phyloP scores from a whole-genome alignment of 2,888 invertebrate genomes.

The Aphidoletes aphidimyza region DNA sequence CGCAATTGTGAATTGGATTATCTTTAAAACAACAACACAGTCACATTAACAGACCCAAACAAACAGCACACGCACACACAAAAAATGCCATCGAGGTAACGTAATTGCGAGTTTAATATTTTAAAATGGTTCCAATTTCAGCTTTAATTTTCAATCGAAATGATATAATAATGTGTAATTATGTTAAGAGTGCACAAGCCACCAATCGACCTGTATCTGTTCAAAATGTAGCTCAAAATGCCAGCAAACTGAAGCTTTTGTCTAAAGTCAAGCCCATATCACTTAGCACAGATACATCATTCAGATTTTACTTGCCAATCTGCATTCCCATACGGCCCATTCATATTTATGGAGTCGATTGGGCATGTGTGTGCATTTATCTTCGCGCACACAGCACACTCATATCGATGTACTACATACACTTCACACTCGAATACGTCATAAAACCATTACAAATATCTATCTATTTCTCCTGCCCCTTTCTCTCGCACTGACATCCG shows the following conservation, averaged over 20 bases:
- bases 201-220: not conserved
- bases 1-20: slow-evolving; percentile 12
- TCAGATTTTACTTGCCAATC: not conserved
- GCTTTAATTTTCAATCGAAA: slow-evolving; percentile 25
- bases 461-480: too few relatives aligned
- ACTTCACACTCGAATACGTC: not conserved
- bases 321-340: not conserved
- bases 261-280: too few relatives aligned
- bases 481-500: too few relatives aligned
- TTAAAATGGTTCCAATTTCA: slow-evolving; percentile 22
- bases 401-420: too few relatives aligned
- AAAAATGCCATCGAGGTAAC: not conserved
- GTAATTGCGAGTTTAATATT: slow-evolving; percentile 31
- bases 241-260: not conserved
- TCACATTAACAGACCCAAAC: not conserved
- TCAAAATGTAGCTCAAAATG: not conserved
- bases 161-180: slow-evolving; percentile 31
- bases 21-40: not conserved
- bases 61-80: not conserved
- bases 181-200: slow-evolving; percentile 17
- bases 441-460: not conserved
- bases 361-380: too few relatives aligned
- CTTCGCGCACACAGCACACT: too few relatives aligned
- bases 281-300: not conserved
- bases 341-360: too few relatives aligned